Conservation (phyloP, 2,888 invertebrate genomes). For the Cyrtodaria siliqua region DNA sequence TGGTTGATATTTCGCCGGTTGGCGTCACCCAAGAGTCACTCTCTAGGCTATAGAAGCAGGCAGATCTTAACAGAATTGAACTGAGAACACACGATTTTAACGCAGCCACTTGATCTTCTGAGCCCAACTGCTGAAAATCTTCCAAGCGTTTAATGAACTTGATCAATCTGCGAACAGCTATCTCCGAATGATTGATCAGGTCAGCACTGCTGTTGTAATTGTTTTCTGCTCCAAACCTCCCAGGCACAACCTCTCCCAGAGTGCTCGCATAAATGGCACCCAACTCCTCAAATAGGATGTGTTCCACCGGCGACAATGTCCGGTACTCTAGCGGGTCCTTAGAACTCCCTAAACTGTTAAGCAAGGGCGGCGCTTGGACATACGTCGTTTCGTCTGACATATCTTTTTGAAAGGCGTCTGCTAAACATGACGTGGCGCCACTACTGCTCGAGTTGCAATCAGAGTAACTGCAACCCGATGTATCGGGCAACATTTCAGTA, state of each 20-base stretch:
- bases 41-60: slow-evolving; percentile 95
- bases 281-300: slow-evolving; percentile 66
- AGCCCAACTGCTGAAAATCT: slow-evolving; percentile 97
- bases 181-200: slow-evolving; percentile 90
- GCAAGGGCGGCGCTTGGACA: neutral
- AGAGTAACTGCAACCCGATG: slow-evolving; percentile 28
- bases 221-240: slow-evolving; percentile 39
- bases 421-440: neutral
- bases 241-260: slow-evolving; percentile 66
- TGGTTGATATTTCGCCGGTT: slow-evolving; percentile 92
- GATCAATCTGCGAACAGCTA: slow-evolving; percentile 93
- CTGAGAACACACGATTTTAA: slow-evolving; percentile 90
- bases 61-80: slow-evolving; percentile 94
- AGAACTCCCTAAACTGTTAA: slow-evolving; percentile 18
- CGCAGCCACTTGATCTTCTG: slow-evolving; percentile 96
- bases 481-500: slow-evolving; percentile 50
- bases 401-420: slow-evolving; percentile 12
- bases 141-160: slow-evolving; percentile 88
- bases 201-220: slow-evolving; percentile 87
- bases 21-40: slow-evolving; percentile 94
- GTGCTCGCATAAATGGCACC: slow-evolving; percentile 73
- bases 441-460: neutral
- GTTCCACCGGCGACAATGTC: slow-evolving; percentile 64
- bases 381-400: neutral
- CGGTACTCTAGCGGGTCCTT: slow-evolving; percentile 71